A percentile compares a stretch with the other conserved stretches of the same genome.
Conservation (phyloP, 2,113 vertebrate genomes). For the Sisor rabdophorus region DNA sequence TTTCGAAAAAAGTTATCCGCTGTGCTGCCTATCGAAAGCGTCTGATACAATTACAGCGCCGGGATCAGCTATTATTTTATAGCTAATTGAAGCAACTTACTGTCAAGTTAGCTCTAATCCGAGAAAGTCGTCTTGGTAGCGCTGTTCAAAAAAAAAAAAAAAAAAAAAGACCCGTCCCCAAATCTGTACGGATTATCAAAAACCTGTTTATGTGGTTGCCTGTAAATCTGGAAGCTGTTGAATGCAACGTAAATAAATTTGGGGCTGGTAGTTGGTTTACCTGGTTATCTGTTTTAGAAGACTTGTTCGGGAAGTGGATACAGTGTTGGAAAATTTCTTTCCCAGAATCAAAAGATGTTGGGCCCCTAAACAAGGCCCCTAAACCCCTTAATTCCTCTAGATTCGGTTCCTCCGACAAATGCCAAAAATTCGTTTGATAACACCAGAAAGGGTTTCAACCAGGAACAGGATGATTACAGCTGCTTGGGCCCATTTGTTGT, state of each 20-base stretch:
- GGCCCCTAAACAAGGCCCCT: too few relatives aligned
- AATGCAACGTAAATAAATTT: background rate
- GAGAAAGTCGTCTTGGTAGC: background rate
- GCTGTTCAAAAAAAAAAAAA: background rate
- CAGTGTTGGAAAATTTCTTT: too few relatives aligned
- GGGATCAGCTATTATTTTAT: background rate
- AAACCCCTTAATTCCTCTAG: too few relatives aligned
- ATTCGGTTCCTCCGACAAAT: too few relatives aligned
- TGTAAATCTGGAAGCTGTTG: background rate
- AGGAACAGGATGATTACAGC: background rate
- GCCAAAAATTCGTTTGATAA: background rate
- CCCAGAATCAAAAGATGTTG: too few relatives aligned
- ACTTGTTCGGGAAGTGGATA: too few relatives aligned
- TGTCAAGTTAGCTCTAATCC: background rate
- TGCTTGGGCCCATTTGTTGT: background rate
- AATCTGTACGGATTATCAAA: conserved; percentile 1
- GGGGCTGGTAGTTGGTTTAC: background rate
- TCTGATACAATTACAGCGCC: background rate
- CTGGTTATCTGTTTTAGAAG: background rate
- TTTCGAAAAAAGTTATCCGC: background rate
- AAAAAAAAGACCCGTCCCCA: too few relatives aligned
- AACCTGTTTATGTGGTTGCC: background rate
- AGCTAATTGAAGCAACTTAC: background rate
- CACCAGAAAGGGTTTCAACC: background rate
- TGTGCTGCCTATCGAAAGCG: background rate